These are phyloP conservation scores for Lasioglossum albipes DNA, from an alignment of 1,140 invertebrate genomes.

Conservation along the genomic window DNA sequence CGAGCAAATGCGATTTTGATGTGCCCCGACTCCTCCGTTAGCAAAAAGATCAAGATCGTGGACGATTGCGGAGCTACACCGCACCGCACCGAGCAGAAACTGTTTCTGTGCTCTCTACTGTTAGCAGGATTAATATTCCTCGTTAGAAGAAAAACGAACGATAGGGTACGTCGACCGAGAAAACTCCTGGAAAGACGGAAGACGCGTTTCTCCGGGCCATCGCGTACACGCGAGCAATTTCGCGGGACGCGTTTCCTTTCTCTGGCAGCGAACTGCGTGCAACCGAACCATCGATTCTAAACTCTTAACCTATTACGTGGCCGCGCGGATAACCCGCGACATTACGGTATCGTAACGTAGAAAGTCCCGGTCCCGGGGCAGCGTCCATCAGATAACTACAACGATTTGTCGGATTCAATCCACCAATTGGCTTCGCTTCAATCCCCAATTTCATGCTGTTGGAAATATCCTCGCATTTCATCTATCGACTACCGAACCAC, in stretches of 20 bases:
- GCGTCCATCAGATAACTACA: constrained; percentile 5
- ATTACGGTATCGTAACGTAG: constrained; percentile 65
- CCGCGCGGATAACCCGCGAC: constrained; percentile 57
- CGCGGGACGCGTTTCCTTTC: constrained; percentile 35
- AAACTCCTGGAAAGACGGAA: background rate
- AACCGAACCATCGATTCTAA: constrained; percentile 55
- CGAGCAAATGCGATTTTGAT: background rate
- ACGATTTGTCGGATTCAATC: too few relatives aligned
- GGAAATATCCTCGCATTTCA: too few relatives aligned
- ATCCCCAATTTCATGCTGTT: too few relatives aligned
- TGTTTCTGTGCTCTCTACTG: too few relatives aligned
- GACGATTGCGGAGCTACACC: background rate
- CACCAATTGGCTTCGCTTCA: too few relatives aligned
- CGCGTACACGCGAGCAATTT: constrained; percentile 12
- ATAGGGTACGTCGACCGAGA: background rate
- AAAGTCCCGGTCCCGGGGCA: constrained; percentile 65
- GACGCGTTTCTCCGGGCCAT: background rate
- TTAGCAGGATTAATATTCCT: too few relatives aligned
- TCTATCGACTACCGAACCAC: too few relatives aligned
- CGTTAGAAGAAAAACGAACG: too few relatives aligned
- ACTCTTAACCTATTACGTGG: constrained; percentile 72
- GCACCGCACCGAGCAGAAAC: background rate
- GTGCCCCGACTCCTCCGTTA: background rate
- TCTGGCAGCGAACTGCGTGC: constrained; percentile 43
- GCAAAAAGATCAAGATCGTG: background rate